A percentile compares a stretch with the other conserved stretches of the same genome.
phyloP scores from a whole-genome alignment of 2,113 vertebrate species.

The Burhinus bistriatus region DNA sequence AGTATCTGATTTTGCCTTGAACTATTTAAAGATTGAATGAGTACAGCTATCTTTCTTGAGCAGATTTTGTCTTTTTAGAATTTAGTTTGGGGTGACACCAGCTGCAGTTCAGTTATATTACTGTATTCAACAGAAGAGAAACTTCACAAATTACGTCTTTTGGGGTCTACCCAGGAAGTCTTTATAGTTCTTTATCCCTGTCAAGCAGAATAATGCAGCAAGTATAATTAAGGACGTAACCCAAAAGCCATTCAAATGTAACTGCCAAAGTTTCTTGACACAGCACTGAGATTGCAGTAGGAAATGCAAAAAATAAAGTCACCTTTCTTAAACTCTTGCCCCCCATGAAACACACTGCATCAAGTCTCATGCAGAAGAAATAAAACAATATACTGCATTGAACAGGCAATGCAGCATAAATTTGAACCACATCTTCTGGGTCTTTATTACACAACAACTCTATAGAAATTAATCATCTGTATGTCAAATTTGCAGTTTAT shows the following conservation, averaged over 20 bases:
- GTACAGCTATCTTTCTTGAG: not conserved
- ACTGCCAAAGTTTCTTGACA: not conserved
- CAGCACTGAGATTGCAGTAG: not conserved
- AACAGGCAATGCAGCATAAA: not conserved
- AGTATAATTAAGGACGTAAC: not conserved
- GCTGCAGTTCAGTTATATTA: not conserved
- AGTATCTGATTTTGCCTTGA: constrained; percentile 31
- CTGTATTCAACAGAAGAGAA: not conserved
- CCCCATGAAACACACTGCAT: not conserved
- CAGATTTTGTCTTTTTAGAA: not conserved
- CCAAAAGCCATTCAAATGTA: not conserved
- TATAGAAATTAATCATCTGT: not conserved
- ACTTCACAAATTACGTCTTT: not conserved
- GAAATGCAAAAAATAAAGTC: not conserved
- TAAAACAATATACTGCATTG: not conserved
- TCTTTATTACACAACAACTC: not conserved
- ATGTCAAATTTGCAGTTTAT: not conserved
- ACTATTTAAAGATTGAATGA: constrained; percentile 4
- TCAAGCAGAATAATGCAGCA: not conserved
- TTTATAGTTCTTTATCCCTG: not conserved
- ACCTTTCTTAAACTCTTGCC: not conserved
- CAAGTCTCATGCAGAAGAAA: not conserved
- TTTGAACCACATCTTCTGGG: not conserved
- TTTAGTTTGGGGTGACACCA: not conserved
- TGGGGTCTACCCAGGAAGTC: not conserved